Base-by-base conservation (phyloP, 2,888 invertebrate genomes). In the Leptodirus hochenwartii region DNA sequence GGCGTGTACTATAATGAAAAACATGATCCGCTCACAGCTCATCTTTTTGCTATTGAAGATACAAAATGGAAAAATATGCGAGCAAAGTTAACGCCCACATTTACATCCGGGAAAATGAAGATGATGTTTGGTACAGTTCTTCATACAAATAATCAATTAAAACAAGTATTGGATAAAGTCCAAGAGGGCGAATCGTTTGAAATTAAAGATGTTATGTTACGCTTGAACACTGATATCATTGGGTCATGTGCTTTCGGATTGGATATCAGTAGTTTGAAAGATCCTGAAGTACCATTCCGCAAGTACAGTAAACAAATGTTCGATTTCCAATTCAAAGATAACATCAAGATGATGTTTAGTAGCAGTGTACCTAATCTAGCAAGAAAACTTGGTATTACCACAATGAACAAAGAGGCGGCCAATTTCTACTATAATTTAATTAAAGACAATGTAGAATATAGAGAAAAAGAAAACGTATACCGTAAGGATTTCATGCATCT, bases 171-270 rank as follows among this genome's bases (percentile, higher is more conserved):
- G 5, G 14, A 16, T 4, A 17, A 35, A 4, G n/a, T 26, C 4
- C 17, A 22, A n/a, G 15, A 22, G 14, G 20, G 36, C 2, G 25
- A 32, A 17, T 8, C 34, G 2, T 13, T 38, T 5, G 39, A 42
- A 11, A 32, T 36, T 2, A 44, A 61, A 2, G 59, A 64, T 17
- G 49, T 61, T 29, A 57, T 59, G 35, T 61, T 61, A 4, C 58
- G 59, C 36, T 67, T 62, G 39, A 58, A 64, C 1, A 63, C 64
- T 24, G 65, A 65, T 40, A 60, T 65, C 3, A 62, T 66, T 15
- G 62, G 61, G 1, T 58, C 56, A 29, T 58, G 62, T 27, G 65
- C 63, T 13, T 67, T 66, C 41, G 66, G 66, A 20, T 53, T 66
- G 5, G 60, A 64, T 36, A 59, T 61, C 37, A 59, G 66, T 38